phyloP scores from a whole-genome alignment of 2,888 invertebrate genomes.

The Iselma pallidipennis region DNA sequence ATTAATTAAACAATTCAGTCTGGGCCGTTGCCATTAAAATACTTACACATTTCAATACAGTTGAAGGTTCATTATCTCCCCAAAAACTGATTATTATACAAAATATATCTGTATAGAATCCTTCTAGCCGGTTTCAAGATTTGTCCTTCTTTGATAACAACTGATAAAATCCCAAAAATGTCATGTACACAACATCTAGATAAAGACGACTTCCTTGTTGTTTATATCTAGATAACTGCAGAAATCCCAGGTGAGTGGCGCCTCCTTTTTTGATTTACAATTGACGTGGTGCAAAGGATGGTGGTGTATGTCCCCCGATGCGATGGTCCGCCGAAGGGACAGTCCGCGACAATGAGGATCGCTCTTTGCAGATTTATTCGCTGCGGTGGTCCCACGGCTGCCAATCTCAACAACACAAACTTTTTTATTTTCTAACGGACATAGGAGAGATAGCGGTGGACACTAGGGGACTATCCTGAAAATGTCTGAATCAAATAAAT shows the following conservation, averaged over 20 bases:
- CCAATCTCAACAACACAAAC: constrained; percentile 46
- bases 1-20: constrained; percentile 21
- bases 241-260: constrained; percentile 48
- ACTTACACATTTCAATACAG: background rate
- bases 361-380: constrained; percentile 53
- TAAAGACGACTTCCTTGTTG: background rate
- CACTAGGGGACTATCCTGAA: constrained; percentile 16
- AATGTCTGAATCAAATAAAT: background rate
- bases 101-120: too few species aligned
- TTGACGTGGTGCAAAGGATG: constrained; percentile 45
- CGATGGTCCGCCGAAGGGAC: constrained; percentile 40
- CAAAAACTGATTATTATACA: too few species aligned
- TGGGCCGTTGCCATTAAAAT: background rate
- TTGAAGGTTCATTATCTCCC: too few species aligned
- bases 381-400: constrained; percentile 52
- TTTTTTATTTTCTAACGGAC: constrained; percentile 32
- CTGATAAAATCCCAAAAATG: background rate
- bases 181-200: background rate
- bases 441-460: constrained; percentile 16
- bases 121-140: too few species aligned
- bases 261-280: constrained; percentile 49
- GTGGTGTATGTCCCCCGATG: constrained; percentile 38
- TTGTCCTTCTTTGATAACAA: background rate
- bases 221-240: constrained; percentile 41
- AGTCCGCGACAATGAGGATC: constrained; percentile 49